Base-by-base conservation (phyloP, 2,888 invertebrate species). In the Punctoribates punctum region DNA sequence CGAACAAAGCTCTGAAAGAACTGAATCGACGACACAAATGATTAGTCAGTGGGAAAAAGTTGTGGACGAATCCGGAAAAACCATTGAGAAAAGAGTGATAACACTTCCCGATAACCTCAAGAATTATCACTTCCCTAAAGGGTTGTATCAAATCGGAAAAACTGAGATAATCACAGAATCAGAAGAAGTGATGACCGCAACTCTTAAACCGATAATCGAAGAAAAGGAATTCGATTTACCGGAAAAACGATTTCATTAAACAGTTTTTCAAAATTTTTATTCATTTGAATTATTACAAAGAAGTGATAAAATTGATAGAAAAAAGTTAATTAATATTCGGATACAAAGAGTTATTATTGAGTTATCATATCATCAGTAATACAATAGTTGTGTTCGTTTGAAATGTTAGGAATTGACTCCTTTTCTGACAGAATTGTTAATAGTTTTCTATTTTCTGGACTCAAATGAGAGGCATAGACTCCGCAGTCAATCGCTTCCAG, bases 81-180 rank as follows among this genome's bases (percentile, higher is more conserved):
- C 1, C 13, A 11, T 62, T 29, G 62, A 62, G 34, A 29, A 62
- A 17, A 62, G 62, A 62, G 62, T 62, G 29, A 62, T 62, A 62
- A 17, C 25, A n/a, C n/a, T 62, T n/a, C n/a, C n/a, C n/a, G n/a
- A n/a, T n/a, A n/a, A n/a, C n/a, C n/a, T n/a, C n/a, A n/a, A 62
- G 5, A 34, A 2, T 6, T 62, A 23, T 62, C 17, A 17, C 17
- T 29, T 62, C 2, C 34, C 62, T 15, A 29, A 62, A 34, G 62
- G 62, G 9, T 62, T 62, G 1, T 34, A 29, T 62, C 17, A 29
- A 15, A 29, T 62, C 34, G 29, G 62, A 8, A 15, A 17, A 4
- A 62, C 25, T 34, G 17, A 62, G 9, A n/a, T 57, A 6, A 25
- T 62, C 2, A 34, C n/a, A 17, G 34, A 62, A 29, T 8, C 17